phyloP scores from a whole-genome alignment of 2,888 invertebrate genomes.

The Thecophora atra region DNA sequence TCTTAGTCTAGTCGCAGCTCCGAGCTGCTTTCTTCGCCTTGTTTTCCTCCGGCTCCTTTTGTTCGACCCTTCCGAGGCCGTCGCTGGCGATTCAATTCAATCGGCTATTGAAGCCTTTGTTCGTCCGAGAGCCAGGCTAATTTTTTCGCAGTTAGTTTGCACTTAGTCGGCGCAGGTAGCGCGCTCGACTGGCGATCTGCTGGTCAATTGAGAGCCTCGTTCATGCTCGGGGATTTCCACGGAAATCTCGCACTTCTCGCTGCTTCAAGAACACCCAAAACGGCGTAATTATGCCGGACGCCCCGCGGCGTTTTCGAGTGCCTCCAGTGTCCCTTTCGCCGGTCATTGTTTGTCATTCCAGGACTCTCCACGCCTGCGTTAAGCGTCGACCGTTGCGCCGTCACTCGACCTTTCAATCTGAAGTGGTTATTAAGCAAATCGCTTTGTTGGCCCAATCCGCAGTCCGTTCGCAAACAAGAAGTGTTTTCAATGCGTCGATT shows the following conservation, averaged over 20 bases:
- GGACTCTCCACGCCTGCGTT: not conserved
- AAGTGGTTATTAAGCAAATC: conserved; percentile 55
- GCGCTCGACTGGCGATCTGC: not conserved
- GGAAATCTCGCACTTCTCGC: conserved; percentile 29
- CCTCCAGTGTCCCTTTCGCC: not conserved
- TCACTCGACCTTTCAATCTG: conserved; percentile 36
- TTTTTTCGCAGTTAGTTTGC: not conserved
- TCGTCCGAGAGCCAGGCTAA: not conserved
- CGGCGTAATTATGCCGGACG: conserved; percentile 26
- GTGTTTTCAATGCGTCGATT: conserved; percentile 12
- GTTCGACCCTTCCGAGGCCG: not conserved
- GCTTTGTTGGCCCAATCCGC: conserved; percentile 42
- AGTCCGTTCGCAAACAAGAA: conserved; percentile 22
- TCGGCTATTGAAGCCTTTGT: conserved; percentile 13
- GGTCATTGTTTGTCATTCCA: conserved; percentile 13
- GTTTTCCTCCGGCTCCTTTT: not conserved
- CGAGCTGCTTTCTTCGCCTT: not conserved
- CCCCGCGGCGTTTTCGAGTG: conserved; percentile 28
- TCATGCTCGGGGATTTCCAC: conserved; percentile 27
- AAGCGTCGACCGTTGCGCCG: not conserved
- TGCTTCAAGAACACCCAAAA: conserved; percentile 6
- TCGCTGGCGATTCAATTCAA: not conserved
- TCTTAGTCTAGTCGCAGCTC: conserved; percentile 12
- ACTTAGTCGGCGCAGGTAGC: not conserved
- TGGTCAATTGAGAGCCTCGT: conserved; percentile 10